A percentile compares a stretch with the other conserved stretches of the same genome.
Conservation (phyloP, 23 tunicate species). For the Diplosoma virens region DNA sequence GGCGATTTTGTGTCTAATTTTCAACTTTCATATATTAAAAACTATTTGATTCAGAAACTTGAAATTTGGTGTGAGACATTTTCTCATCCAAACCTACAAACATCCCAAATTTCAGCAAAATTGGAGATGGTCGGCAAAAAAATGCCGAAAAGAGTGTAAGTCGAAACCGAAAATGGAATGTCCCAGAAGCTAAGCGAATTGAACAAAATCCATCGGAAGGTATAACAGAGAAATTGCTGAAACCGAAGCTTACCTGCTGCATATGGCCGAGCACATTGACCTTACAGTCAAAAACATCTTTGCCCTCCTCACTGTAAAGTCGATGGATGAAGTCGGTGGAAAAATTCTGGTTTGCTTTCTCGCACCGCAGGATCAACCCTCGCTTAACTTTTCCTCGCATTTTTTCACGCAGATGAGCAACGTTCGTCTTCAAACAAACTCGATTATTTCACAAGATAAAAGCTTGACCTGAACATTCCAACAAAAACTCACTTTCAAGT, state of each 20-base stretch:
- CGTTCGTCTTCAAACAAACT: conserved; percentile 46
- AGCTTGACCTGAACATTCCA: not conserved
- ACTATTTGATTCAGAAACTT: too few species aligned
- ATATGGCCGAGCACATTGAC: conserved; percentile 88
- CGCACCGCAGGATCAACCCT: conserved; percentile 81
- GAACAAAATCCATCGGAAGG: too few species aligned
- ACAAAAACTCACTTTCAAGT: conserved; percentile 47
- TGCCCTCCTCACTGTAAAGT: conserved; percentile 84
- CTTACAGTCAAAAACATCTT: conserved; percentile 86
- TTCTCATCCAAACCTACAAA: too few species aligned
- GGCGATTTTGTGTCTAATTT: too few species aligned
- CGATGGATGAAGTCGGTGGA: conserved; percentile 79
- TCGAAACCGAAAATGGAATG: too few species aligned
- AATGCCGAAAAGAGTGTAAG: too few species aligned
- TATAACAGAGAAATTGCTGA: too few species aligned
- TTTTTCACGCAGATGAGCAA: conserved; percentile 57
- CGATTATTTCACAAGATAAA: not conserved
- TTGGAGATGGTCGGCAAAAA: too few species aligned
- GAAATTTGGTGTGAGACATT: too few species aligned
- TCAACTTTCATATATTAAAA: too few species aligned
- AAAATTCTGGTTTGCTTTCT: conserved; percentile 75
- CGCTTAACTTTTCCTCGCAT: conserved; percentile 86
- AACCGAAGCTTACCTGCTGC: conserved; percentile 67
- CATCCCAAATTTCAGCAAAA: too few species aligned
- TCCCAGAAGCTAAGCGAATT: too few species aligned